Conservation (phyloP, 2,113 vertebrate genomes). For the Cinclus mexicanus region DNA sequence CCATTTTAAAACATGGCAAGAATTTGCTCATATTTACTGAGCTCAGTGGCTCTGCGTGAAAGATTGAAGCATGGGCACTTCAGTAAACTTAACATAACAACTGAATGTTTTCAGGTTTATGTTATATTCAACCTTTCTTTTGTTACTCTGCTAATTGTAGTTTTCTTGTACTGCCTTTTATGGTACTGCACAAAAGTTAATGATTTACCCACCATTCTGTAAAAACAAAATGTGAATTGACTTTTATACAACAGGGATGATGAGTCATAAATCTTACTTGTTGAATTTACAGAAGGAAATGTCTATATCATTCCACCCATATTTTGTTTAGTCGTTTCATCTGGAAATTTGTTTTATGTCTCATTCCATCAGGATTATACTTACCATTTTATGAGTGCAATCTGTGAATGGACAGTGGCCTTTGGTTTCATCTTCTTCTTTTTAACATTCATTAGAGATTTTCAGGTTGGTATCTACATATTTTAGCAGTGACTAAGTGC, state of each 20-base stretch:
- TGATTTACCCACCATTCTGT: background rate
- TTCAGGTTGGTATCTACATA: conserved; percentile 82
- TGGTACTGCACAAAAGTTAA: background rate
- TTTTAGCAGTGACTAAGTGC: background rate
- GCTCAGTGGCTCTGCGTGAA: background rate
- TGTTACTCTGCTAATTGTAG: background rate
- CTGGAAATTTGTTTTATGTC: conserved; percentile 8
- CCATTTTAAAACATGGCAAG: background rate
- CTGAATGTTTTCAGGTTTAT: background rate
- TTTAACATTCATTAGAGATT: conserved; percentile 90
- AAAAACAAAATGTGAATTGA: background rate
- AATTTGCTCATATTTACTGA: background rate
- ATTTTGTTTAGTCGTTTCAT: background rate
- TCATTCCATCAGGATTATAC: conserved; percentile 72
- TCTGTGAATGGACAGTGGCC: conserved; percentile 92
- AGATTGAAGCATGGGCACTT: background rate
- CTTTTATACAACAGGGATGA: background rate
- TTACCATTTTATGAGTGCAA: conserved; percentile 80
- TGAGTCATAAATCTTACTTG: background rate
- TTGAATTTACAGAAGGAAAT: background rate
- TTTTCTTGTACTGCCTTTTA: background rate
- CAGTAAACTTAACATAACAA: background rate
- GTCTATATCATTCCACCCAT: background rate
- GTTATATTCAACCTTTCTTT: background rate
- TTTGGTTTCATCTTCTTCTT: conserved; percentile 95